Conservation (phyloP, 1,140 invertebrate species). For the Uloborus diversus region DNA sequence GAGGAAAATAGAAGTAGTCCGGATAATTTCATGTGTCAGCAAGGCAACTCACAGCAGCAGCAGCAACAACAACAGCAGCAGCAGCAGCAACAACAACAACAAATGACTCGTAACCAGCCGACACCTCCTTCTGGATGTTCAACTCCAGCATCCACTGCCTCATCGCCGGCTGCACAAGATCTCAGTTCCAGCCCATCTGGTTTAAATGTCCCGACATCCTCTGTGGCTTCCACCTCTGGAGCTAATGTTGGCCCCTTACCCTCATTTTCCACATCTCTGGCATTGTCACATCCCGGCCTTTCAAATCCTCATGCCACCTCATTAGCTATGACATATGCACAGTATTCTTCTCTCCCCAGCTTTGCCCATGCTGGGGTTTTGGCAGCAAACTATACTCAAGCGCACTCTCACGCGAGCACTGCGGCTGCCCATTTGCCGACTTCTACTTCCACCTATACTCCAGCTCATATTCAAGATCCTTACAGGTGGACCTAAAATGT, state of each 20-base stretch:
- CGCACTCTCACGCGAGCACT: slow-evolving; percentile 31
- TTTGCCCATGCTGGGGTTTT: slow-evolving; percentile 52
- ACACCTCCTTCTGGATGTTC: slow-evolving; percentile 52
- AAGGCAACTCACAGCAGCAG: slow-evolving; percentile 18
- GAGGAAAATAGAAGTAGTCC: slow-evolving; percentile 27
- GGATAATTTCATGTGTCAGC: slow-evolving; percentile 26
- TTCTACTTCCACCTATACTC: slow-evolving; percentile 22
- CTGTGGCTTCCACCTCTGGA: slow-evolving; percentile 30
- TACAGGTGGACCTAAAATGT: slow-evolving; percentile 42
- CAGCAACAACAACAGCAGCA: slow-evolving; percentile 22
- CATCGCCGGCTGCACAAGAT: slow-evolving; percentile 47
- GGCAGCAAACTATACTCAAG: slow-evolving; percentile 45
- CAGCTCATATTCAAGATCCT: slow-evolving; percentile 35
- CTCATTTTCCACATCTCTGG: slow-evolving; percentile 46
- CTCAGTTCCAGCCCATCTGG: slow-evolving; percentile 42
- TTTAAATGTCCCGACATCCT: slow-evolving; percentile 27
- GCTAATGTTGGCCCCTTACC: slow-evolving; percentile 33
- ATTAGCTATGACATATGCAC: slow-evolving; percentile 50
- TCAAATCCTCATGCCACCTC: slow-evolving; percentile 48
- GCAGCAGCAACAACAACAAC: slow-evolving; percentile 36
- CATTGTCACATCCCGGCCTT: slow-evolving; percentile 42
- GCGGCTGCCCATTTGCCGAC: slow-evolving; percentile 18
- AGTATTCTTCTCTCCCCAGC: slow-evolving; percentile 48
- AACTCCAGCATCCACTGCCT: slow-evolving; percentile 48
- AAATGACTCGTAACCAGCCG: slow-evolving; percentile 45